A percentile compares a stretch with the other conserved stretches of the same genome.
phyloP scores from a whole-genome alignment of 1,140 invertebrate species.

The Cydia amplana region DNA sequence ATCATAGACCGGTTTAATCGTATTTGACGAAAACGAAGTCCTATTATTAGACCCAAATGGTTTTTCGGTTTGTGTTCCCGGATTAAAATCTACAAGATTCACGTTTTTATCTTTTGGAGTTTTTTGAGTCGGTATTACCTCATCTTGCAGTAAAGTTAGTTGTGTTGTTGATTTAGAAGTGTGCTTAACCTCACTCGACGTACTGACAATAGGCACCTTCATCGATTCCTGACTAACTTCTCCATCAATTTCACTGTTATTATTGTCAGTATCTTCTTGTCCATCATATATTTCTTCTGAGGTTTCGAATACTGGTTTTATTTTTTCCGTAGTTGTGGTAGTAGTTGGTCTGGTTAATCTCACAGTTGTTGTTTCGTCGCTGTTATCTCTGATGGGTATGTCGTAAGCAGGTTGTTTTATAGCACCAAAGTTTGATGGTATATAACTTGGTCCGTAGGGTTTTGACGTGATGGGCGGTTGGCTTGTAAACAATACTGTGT shows the following conservation, averaged over 20 bases:
- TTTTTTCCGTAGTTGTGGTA: conserved; percentile 38
- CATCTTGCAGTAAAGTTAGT: conserved; percentile 46
- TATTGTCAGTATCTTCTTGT: conserved; percentile 46
- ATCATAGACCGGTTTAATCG: conserved; percentile 60
- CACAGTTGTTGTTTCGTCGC: conserved; percentile 57
- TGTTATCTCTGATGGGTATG: conserved; percentile 71
- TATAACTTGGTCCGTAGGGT: conserved; percentile 59
- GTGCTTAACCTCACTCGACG: conserved; percentile 50
- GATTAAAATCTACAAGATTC: conserved; percentile 54
- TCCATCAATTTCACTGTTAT: conserved; percentile 56
- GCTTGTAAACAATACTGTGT: conserved; percentile 39
- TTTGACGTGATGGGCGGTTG: conserved; percentile 49
- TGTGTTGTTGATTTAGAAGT: conserved; percentile 46
- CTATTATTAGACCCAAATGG: conserved; percentile 66
- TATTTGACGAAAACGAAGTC: conserved; percentile 55
- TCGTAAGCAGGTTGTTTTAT: conserved; percentile 71
- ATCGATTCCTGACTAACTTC: conserved; percentile 75
- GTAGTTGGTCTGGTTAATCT: conserved; percentile 39
- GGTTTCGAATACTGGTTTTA: conserved; percentile 68
- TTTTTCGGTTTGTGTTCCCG: conserved; percentile 77
- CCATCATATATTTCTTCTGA: conserved; percentile 74
- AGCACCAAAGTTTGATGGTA: conserved; percentile 61
- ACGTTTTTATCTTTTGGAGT: conserved; percentile 39
- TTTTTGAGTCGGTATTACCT: conserved; percentile 44
- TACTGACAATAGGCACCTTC: conserved; percentile 69